Percentiles rank a stretch among this genome's conserved stretches.
Evolutionary conservation across 2,888 invertebrate genomes (phyloP).

Genomic region (Kuschelorhynchus macadamiae): DNA sequence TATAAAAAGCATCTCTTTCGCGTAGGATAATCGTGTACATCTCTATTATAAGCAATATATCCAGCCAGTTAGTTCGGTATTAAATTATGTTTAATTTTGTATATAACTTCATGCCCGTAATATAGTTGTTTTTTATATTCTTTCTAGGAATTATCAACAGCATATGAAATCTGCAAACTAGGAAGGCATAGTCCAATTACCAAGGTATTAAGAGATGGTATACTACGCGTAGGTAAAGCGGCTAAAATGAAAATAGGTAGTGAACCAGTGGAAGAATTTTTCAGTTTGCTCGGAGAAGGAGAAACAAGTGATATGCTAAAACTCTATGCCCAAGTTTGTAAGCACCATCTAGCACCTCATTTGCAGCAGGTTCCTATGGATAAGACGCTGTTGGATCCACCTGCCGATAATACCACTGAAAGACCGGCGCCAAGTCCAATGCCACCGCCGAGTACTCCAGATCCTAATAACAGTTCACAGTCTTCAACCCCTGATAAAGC

Average conservation of each 20-base stretch:
- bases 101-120: too few relatives aligned
- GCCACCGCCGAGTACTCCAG: conserved; percentile 59
- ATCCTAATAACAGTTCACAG: conserved; percentile 53
- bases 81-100: too few relatives aligned
- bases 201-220: conserved; percentile 87
- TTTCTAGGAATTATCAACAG: conserved; percentile 82
- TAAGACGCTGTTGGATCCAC: conserved; percentile 79
- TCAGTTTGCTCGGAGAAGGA: conserved; percentile 85
- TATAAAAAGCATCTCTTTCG: too few relatives aligned
- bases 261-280: conserved; percentile 89
- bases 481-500: conserved; percentile 67
- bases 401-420: conserved; percentile 71
- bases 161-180: conserved; percentile 95
- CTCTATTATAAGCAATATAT: too few relatives aligned
- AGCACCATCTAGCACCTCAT: conserved; percentile 83
- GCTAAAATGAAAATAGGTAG: conserved; percentile 74
- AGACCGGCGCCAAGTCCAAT: conserved; percentile 71
- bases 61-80: too few relatives aligned
- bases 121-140: conserved; percentile 10
- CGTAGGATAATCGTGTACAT: too few relatives aligned
- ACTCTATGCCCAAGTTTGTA: conserved; percentile 87
- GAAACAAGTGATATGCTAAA: conserved; percentile 87
- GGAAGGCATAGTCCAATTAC: conserved; percentile 94
- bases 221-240: conserved; percentile 84
- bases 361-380: conserved; percentile 83